Evolutionary conservation across 2,113 vertebrate species (phyloP), one percentile per base, ranked within the genome.

Genomic region (Phyllostomus hastatus): DNA sequence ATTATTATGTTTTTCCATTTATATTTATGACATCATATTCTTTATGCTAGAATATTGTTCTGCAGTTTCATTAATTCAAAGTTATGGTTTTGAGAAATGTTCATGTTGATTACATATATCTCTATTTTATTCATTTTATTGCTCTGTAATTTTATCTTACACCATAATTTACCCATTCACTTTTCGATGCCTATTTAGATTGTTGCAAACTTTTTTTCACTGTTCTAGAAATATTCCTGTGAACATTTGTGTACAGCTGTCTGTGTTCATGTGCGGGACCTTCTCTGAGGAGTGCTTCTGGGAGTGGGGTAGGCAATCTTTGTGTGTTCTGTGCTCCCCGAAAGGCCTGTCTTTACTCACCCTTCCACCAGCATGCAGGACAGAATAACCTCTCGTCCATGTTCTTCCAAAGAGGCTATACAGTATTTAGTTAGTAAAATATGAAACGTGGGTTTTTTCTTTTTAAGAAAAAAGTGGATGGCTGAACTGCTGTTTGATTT

Each of bases 1-100:
- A 33, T 82, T 76, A 31, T 73, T 54, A 8, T 93, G 48, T 80
- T 95, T 95, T 88, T 76, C 64, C 66, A 54, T 94, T 95, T 89
- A 24, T 5, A 14, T 79, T 78, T 73, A 20, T 67, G 26, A 67
- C 95, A 48, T 28, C 70, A 35, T 91, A 41, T 33, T 48, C 7
- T 84, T 57, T 76, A 52, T 57, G 33, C 50, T 72, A 59, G 26
- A 33, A 3, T 91, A n/a, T 72, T 17, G 22, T 91, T 91, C 66
- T 38, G 12, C 15, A 73, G 1, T 50, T 80, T 79, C 81, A 12
- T 61, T 79, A 50, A 86, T 41, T 92, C 89, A 10, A 43, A 67
- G 70, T 61, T 66, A 54, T 10, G 2, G 52, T 93, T 90, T 59
- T 76, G 31, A 89, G 75, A 90, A 84, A 84, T 76, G 1, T 50